Evolutionary conservation across 1,140 invertebrate genomes (phyloP).

Genomic region (Adelges cooleyi): DNA sequence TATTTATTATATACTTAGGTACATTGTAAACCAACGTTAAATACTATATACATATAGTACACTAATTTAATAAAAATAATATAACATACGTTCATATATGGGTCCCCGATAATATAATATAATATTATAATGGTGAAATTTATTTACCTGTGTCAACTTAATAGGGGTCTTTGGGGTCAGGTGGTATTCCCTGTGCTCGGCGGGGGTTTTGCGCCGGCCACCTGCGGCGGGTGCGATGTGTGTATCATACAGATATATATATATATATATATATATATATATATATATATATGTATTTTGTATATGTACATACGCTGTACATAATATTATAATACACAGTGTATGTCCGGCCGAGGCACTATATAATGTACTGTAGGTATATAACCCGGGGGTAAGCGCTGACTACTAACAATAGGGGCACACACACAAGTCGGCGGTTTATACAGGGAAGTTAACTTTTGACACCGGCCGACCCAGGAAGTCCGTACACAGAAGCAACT

Average conservation of each 20-base stretch:
- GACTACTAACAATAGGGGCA: conserved; percentile 18
- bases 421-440: not conserved
- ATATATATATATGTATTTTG: not conserved
- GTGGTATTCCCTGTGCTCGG: conserved; percentile 19
- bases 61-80: not conserved
- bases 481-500: not conserved
- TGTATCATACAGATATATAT: not conserved
- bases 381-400: not conserved
- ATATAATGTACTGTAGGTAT: not conserved
- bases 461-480: conserved; percentile 22
- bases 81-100: not conserved
- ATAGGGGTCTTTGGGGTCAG: conserved; percentile 23
- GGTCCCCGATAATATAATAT: conserved; percentile 7
- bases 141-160: conserved; percentile 22
- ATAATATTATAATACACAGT: too few relatives aligned
- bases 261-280: conserved; percentile 5
- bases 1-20: too few relatives aligned
- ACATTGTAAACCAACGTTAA: too few relatives aligned
- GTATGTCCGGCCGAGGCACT: too few relatives aligned
- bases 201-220: conserved; percentile 19
- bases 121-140: conserved; percentile 17
- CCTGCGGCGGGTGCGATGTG: conserved; percentile 4
- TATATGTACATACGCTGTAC: too few relatives aligned
- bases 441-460: conserved; percentile 20
- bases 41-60: not conserved